phyloP scores from a whole-genome alignment of 2,797 vertebrate species.

The Antennarius maculatus region DNA sequence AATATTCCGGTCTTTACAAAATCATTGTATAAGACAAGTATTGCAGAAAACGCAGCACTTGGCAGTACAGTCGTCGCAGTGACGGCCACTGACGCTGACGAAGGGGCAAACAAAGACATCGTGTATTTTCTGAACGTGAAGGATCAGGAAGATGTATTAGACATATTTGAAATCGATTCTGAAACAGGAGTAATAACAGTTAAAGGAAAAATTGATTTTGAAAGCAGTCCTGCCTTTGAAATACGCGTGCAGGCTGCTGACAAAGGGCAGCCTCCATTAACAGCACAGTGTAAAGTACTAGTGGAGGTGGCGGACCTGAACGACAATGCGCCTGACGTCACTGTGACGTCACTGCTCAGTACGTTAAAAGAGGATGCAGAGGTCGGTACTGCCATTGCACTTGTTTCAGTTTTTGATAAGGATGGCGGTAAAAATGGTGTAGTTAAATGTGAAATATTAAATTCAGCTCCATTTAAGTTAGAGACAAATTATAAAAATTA shows the following conservation, averaged over 20 bases:
- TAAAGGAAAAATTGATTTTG: constrained; percentile 59
- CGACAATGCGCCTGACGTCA: constrained; percentile 70
- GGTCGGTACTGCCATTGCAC: constrained; percentile 60
- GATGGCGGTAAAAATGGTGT: constrained; percentile 69
- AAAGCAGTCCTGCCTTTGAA: constrained; percentile 56
- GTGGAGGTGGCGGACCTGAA: constrained; percentile 69
- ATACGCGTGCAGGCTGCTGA: constrained; percentile 66
- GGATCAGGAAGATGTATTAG: constrained; percentile 51
- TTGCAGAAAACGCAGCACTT: constrained; percentile 59
- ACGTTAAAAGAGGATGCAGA: constrained; percentile 59
- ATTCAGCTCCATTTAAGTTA: constrained; percentile 57
- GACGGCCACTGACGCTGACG: constrained; percentile 69
- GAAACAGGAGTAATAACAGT: constrained; percentile 54
- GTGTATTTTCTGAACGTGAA: constrained; percentile 39
- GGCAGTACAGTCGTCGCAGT: constrained; percentile 58
- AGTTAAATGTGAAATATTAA: constrained; percentile 38
- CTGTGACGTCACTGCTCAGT: constrained; percentile 55
- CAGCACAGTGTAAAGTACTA: constrained; percentile 67
- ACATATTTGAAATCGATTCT: constrained; percentile 65
- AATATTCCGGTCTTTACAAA: constrained; percentile 60
- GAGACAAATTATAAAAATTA: constrained; percentile 69
- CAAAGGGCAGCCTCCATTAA: constrained; percentile 57
- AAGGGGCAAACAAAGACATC: constrained; percentile 61
- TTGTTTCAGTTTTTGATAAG: constrained; percentile 63
- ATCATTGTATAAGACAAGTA: constrained; percentile 58